Conservation (phyloP, 2,797 vertebrate species). For the Pogonophryne albipinna region DNA sequence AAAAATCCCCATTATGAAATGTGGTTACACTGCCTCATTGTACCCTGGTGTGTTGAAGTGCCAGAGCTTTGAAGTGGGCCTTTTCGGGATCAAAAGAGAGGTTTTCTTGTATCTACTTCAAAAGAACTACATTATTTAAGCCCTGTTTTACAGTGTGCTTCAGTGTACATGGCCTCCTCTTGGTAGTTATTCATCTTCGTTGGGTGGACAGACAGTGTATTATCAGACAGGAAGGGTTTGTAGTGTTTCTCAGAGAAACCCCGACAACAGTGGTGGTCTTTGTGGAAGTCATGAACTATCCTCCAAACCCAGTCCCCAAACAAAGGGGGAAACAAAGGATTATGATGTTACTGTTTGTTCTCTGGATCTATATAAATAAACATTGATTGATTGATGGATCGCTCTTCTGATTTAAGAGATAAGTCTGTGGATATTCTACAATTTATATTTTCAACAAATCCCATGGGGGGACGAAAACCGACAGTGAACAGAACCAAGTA, state of each 20-base stretch:
- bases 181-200: constrained; percentile 18
- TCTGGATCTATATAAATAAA: too few relatives aligned
- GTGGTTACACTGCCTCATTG: constrained; percentile 45
- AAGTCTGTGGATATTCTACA: background rate
- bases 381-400: too few relatives aligned
- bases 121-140: background rate
- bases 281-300: constrained; percentile 9
- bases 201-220: constrained; percentile 29
- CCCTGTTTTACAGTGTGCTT: background rate
- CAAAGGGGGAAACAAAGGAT: background rate
- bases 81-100: constrained; percentile 7
- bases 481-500: background rate
- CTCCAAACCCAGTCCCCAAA: background rate
- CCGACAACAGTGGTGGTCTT: constrained; percentile 25
- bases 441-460: background rate
- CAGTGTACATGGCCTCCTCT: constrained; percentile 11
- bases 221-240: background rate
- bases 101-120: constrained; percentile 9
- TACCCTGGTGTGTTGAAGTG: constrained; percentile 12
- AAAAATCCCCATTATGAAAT: constrained; percentile 45
- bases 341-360: background rate
- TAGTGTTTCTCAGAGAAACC: constrained; percentile 23
- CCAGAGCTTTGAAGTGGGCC: constrained; percentile 19
- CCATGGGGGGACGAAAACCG: background rate
- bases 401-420: background rate